Conservation (phyloP, 2,113 vertebrate genomes). For the Notothenia rossii region DNA sequence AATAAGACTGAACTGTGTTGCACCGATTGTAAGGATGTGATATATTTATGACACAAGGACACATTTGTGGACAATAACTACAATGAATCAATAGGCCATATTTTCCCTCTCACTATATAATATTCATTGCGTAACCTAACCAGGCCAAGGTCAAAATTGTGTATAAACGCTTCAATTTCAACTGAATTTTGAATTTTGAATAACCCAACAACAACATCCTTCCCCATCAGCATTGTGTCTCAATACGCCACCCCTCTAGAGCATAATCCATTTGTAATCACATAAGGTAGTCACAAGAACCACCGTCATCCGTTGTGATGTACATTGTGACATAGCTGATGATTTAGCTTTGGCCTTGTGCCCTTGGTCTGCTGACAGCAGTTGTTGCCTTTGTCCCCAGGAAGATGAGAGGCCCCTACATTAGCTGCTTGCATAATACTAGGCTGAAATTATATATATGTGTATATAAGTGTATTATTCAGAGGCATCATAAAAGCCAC, state of each 20-base stretch:
- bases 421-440: constrained; percentile 7
- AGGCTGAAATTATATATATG: neutral
- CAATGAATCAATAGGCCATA: neutral
- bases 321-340: constrained; percentile 28
- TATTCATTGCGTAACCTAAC: neutral
- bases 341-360: constrained; percentile 11
- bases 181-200: neutral
- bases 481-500: constrained; percentile 21
- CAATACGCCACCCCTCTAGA: fast-evolving
- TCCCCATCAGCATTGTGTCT: neutral
- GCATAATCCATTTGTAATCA: neutral
- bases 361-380: constrained; percentile 35
- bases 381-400: constrained; percentile 19
- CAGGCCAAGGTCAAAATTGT: neutral
- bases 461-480: constrained; percentile 6
- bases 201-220: neutral
- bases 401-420: neutral
- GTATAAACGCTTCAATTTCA: neutral
- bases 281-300: neutral
- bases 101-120: neutral
- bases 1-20: neutral
- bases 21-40: neutral
- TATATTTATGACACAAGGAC: neutral
- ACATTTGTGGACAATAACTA: neutral
- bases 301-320: constrained; percentile 18